These are phyloP conservation scores for Orius insidiosus DNA, from an alignment of 1,140 invertebrate species.

Conservation along the genomic window DNA sequence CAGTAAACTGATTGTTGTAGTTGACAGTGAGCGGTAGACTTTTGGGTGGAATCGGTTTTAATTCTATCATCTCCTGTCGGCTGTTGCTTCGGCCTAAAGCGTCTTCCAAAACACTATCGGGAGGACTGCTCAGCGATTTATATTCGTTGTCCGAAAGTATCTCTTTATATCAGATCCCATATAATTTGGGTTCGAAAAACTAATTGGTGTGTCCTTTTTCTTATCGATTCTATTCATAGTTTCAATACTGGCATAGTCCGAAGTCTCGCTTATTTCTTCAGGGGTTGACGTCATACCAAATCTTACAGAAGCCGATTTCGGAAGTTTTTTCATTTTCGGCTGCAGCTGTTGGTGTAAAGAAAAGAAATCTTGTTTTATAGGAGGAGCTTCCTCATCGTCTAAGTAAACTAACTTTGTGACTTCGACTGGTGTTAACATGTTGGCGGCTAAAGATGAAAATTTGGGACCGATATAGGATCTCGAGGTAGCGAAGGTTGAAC, in stretches of 20 bases:
- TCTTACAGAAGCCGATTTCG: slow-evolving; percentile 40
- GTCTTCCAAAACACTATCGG: slow-evolving; percentile 24
- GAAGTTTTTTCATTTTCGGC: slow-evolving; percentile 25
- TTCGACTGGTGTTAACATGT: slow-evolving; percentile 41
- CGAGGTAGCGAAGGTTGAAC: slow-evolving; percentile 31
- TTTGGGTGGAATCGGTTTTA: slow-evolving; percentile 26
- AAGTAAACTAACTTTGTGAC: slow-evolving; percentile 50
- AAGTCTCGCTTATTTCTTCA: slow-evolving; percentile 44
- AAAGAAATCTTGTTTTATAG: slow-evolving; percentile 19
- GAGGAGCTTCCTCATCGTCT: slow-evolving; percentile 34
- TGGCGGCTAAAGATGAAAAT: slow-evolving; percentile 31
- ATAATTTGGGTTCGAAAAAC: slow-evolving; percentile 51
- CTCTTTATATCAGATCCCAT: slow-evolving; percentile 38
- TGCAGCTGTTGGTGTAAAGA: slow-evolving; percentile 22
- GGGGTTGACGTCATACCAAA: slow-evolving; percentile 38
- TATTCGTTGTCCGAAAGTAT: slow-evolving; percentile 24
- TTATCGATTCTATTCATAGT: slow-evolving; percentile 33
- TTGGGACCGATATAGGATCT: slow-evolving; percentile 58
- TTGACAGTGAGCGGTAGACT: slow-evolving; percentile 24
- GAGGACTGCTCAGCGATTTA: slow-evolving; percentile 22
- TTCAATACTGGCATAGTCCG: slow-evolving; percentile 59
- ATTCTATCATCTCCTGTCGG: slow-evolving; percentile 21
- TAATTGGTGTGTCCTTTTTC: slow-evolving; percentile 17
- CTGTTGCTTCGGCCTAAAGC: slow-evolving; percentile 20
- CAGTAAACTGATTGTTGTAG: slow-evolving; percentile 21